Evolutionary conservation across 64 coral and sea anemone species (phyloP), one percentile per base, ranked within the genome.

Genomic region (Montipora foliosa): DNA sequence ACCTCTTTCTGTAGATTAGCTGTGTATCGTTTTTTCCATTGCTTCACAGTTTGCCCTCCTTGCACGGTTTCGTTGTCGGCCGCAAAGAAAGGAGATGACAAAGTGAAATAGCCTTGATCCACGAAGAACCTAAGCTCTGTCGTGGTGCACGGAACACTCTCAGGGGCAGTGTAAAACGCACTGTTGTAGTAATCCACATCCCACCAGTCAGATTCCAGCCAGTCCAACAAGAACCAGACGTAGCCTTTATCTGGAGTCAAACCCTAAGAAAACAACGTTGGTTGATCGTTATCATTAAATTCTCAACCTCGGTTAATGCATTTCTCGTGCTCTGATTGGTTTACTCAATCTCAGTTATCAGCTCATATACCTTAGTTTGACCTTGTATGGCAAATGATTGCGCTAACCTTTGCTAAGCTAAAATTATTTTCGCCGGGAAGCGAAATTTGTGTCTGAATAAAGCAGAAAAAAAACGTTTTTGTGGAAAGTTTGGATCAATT

Each of bases 191-290:
- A 92, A 47, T 95, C 85, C 10, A 91, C 91, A 62, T 95, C 51
- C 94, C 94, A 95, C 94, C 94, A 95, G 67, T 92, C 90, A 48
- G 81, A 67, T 21, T 95, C 94, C 9, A 95, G 57, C 94, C 94
- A 95, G 24, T 78, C 94, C 52, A 95, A 20, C 49, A 95, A 78
- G 49, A 95, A 95, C 94, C 94, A 95, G 4, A 88, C 91, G 77
- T 89, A 95, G 22, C 90, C 94, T 69, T 92, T 50, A 8, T 69
- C 87, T 29, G 94, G 84, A 12, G 79, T 78, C 17, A 95, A 87
- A 67, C 71, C 85, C 94, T 95, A 20, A 19, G 16, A 58, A 48
- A 46, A 89, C 69, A 22, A 73, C 29, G 29, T 37, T 37, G 29
- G 29, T 37, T 37, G 2, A 37, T 37, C 29, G 29, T 37, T 37